These are phyloP conservation scores for Stratiomys singularior DNA, from an alignment of 2,888 invertebrate genomes.

Conservation along the genomic window DNA sequence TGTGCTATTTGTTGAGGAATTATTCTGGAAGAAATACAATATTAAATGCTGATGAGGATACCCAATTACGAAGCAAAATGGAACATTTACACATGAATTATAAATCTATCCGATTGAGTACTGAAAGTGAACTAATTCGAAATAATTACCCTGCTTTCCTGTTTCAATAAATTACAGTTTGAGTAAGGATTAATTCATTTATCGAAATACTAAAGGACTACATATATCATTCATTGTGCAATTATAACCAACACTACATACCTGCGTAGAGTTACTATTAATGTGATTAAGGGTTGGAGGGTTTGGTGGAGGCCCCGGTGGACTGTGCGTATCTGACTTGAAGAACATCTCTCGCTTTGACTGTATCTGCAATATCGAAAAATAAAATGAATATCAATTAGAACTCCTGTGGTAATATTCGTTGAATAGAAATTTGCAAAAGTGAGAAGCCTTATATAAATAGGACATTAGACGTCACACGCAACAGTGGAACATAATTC, in stretches of 20 bases:
- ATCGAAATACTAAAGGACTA: too few relatives aligned
- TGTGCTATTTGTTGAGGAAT: constrained; percentile 52
- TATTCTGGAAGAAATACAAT: constrained; percentile 38
- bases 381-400: constrained; percentile 10
- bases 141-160: too few relatives aligned
- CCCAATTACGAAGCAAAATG: too few relatives aligned
- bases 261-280: constrained; percentile 57
- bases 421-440: neutral
- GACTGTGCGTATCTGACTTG: constrained; percentile 75
- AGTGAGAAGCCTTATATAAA: neutral
- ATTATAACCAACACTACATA: constrained; percentile 39
- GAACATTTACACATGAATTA: too few relatives aligned
- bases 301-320: constrained; percentile 68
- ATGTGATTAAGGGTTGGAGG: constrained; percentile 64
- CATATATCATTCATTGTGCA: neutral
- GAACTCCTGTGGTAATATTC: neutral
- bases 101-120: too few relatives aligned
- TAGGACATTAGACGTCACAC: neutral
- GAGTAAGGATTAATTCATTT: too few relatives aligned
- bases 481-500: neutral
- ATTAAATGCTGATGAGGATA: neutral
- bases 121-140: too few relatives aligned
- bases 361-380: constrained; percentile 73
- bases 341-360: constrained; percentile 89
- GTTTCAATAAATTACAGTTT: too few relatives aligned